These are phyloP conservation scores for Rousettus leschenaultii DNA, from an alignment of 2,113 vertebrate genomes.

Conservation along the genomic window DNA sequence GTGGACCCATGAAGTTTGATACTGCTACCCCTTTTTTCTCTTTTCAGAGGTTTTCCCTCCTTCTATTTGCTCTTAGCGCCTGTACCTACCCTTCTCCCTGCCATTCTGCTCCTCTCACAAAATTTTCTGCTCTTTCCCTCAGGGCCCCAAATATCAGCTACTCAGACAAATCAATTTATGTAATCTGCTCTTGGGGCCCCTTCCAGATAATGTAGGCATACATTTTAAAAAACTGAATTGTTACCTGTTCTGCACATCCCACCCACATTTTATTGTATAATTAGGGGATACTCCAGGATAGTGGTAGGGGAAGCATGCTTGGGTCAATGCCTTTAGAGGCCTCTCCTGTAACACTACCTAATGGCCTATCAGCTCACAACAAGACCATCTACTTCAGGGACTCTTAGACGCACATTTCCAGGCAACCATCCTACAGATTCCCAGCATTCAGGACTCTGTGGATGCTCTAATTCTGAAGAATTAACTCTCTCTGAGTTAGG, in stretches of 20 bases:
- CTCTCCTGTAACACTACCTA: not conserved
- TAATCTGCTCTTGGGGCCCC: not conserved
- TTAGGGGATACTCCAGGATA: not conserved
- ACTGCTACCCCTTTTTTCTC: too few relatives aligned
- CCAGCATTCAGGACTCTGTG: not conserved
- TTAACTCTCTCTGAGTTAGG: not conserved
- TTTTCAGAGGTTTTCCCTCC: not conserved
- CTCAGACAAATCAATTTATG: not conserved
- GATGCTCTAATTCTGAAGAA: not conserved
- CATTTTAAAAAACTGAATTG: not conserved
- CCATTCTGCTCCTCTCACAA: not conserved
- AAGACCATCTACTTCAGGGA: not conserved
- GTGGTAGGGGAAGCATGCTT: not conserved
- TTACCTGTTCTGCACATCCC: not conserved
- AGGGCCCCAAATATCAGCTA: not conserved
- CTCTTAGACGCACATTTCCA: not conserved
- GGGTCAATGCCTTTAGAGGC: not conserved
- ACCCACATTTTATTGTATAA: not conserved
- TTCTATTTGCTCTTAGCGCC: too few relatives aligned
- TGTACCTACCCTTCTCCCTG: not conserved
- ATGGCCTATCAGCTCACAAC: not conserved
- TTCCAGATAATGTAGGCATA: not conserved
- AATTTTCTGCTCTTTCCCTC: not conserved
- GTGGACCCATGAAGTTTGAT: not conserved
- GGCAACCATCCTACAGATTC: not conserved